A percentile compares a stretch with the other conserved stretches of the same genome.
Evolutionary conservation across 64 coral and sea anemone species (phyloP).

Genomic region (Stichodactyla mertensii): DNA sequence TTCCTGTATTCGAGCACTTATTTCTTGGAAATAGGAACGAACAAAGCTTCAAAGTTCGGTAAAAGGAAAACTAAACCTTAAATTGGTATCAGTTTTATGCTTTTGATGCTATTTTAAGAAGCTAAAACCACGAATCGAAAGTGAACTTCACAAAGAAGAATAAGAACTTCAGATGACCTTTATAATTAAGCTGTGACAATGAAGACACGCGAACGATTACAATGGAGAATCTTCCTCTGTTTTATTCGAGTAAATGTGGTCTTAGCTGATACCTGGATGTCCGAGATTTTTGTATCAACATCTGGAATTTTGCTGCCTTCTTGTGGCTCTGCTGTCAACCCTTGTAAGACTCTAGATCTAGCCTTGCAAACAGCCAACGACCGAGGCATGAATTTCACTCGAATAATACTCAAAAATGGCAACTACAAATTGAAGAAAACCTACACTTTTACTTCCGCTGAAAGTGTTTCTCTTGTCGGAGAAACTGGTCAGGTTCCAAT

Average conservation of each 20-base stretch:
- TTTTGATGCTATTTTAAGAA: too few relatives aligned
- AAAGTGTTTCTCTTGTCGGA: constrained; percentile 44
- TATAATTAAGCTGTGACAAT: background rate
- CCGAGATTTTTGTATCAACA: background rate
- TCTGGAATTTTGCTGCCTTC: constrained; percentile 14
- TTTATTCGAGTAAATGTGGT: background rate
- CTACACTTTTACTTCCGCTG: constrained; percentile 20
- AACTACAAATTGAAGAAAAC: constrained; percentile 29
- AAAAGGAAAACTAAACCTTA: too few relatives aligned
- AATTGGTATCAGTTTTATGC: too few relatives aligned
- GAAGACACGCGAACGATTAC: background rate
- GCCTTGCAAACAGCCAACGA: constrained; percentile 4
- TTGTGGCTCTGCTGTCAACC: background rate
- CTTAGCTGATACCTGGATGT: background rate
- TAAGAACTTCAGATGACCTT: background rate
- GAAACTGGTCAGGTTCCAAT: constrained; percentile 31
- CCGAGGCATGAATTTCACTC: constrained; percentile 7
- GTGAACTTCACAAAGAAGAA: background rate
- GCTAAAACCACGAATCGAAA: background rate
- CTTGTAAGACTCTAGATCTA: constrained; percentile 29
- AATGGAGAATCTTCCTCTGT: background rate
- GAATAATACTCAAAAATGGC: constrained; percentile 29
- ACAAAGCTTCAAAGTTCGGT: background rate
- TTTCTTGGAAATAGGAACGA: background rate
- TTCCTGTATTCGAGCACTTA: background rate